A percentile compares a stretch with the other conserved stretches of the same genome.
phyloP scores from a whole-genome alignment of 1,140 invertebrate genomes.

The Maconellicoccus hirsutus region DNA sequence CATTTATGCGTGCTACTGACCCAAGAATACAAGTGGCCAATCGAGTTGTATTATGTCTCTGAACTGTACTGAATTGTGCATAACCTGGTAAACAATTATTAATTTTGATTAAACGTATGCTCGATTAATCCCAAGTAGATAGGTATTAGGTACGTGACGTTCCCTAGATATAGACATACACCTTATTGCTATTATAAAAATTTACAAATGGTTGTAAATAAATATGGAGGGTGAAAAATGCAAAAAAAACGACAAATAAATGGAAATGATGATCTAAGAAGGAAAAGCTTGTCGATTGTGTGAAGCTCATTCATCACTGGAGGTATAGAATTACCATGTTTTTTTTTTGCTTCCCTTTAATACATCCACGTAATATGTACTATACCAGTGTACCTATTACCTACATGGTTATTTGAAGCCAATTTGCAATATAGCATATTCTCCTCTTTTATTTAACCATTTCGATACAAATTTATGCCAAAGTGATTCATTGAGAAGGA shows the following conservation, averaged over 20 bases:
- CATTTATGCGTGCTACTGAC: slow-evolving; percentile 13
- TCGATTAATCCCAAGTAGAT: no score
- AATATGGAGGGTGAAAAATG: background rate
- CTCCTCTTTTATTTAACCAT: background rate
- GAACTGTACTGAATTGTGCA: no score
- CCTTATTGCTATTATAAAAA: no score
- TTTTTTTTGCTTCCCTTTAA: background rate
- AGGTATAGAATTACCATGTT: background rate
- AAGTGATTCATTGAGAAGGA: no score
- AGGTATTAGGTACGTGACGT: no score
- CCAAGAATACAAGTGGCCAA: slow-evolving; percentile 21
- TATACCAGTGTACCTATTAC: no score
- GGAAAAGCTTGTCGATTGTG: background rate
- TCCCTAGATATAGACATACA: no score
- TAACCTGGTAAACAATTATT: background rate
- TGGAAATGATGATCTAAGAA: background rate
- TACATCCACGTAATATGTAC: no score
- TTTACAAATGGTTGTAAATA: background rate
- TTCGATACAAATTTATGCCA: background rate
- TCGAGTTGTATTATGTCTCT: background rate
- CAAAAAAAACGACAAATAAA: background rate
- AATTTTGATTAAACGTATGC: background rate
- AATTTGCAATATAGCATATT: background rate
- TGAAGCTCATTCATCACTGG: background rate
- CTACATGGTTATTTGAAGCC: slow-evolving; percentile 2